Evolutionary conservation across 64 coral and sea anemone species (phyloP), one percentile per base, ranked within the genome.

Genomic region (Astreopora myriophthalma): DNA sequence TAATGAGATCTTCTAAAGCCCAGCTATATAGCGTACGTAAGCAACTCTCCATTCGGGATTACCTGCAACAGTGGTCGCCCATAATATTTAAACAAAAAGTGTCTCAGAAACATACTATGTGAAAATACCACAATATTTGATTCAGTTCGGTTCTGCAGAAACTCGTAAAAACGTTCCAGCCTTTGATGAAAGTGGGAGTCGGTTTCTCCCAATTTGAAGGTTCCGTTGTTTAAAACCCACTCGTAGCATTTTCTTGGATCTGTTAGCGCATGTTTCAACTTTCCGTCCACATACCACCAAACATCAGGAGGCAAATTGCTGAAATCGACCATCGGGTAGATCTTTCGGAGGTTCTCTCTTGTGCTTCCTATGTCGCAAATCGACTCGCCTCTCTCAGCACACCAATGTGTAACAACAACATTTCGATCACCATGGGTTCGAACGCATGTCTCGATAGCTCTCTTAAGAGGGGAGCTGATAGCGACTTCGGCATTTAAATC

Each of bases 111-210:
- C 39, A 75, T 24, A 22, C 68, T 64, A 28, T 92, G 90, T 23
- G 90, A 86, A 68, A 92, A 92, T 20, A 92, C 90, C 72, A 84
- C 55, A 27, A 92, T 86, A 35, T 77, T 92, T 34, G 35, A 85
- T 48, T 92, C 90, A n/a, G 1, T 42, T 42, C 80, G 55, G 23
- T 49, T 32, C 34, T 51, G 49, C 14, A 92, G 81, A 49, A 92
- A 86, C 5, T 85, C n/a, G 28, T 92, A 23, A 92, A 92, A 92
- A 9, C 58, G 44, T 20, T 74, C 49, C 1, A 84, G 35, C 63
- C 90, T 85, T 33, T 12, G 32, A 16, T 85, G 38, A 32, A 92
- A 73, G 38, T 80, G 24, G 25, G 8, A 14, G 3, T 92, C 70
- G 2, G 68, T 37, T 86, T 92, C 90, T 24, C 79, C 79, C 16